Base-by-base conservation (phyloP, 92 coral and sea anemone genomes). In the Epizoanthus illoricatus region DNA sequence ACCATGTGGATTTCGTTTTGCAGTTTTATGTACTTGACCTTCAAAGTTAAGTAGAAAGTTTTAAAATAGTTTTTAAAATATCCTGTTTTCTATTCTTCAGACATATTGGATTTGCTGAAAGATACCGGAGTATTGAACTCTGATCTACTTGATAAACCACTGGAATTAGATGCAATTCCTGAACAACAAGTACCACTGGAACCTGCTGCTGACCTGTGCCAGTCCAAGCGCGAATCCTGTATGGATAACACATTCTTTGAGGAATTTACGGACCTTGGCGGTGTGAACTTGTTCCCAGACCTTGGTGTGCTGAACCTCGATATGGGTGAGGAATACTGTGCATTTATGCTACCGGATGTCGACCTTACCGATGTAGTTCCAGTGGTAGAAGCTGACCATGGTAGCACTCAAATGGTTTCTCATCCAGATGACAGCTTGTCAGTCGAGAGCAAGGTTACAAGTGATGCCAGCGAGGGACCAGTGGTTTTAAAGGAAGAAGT, bases 161-260 rank as follows among this genome's bases (percentile, higher is more conserved):
- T 41, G 40, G 57, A 78, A 63, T 20, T 45, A 24, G 61, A 61
- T 11, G 39, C 82, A 78, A 63, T 49, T 78, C 82, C 82, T 2
- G 71, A 42, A 21, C 23, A 78, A 78, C 18, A 42, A 43, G 81
- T 62, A 42, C 57, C 70, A 76, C 21, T 13, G 15, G 59, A 78
- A 12, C 0, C 57, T 16, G 57, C 19, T 4, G 20, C 40, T 20
- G 52, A 76, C 33, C 57, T 80, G 20, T 82, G 59, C 28, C 75
- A 80, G 45, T 24, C 82, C 2, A 75, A 73, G 73, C 47, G 83
- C 40, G 65, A 88, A 23, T 60, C 73, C 69, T 80, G 83, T 54
- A 86, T 93, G 91, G 91, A 79, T 28, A 90, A 90, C 58, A 84
- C 90, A 58, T 91, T 93, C 86, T 89, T 76, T 67, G 97, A 93